Conservation (phyloP, 2,113 vertebrate species). For the Oryzias curvinotus region DNA sequence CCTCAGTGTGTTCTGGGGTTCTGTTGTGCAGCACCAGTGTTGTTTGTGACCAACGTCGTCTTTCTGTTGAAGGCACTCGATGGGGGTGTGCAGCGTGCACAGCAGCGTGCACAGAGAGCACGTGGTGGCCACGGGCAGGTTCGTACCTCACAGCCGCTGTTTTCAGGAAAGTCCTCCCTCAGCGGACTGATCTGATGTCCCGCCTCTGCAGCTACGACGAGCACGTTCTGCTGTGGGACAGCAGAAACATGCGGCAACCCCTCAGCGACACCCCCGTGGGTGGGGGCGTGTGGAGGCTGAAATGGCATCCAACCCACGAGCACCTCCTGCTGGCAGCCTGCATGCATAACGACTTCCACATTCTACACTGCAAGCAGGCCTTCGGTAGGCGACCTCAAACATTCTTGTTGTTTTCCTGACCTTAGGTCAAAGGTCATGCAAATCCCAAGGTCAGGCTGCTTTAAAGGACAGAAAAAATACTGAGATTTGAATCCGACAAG, state of each 20-base stretch:
- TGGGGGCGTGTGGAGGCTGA: slow-evolving; percentile 93
- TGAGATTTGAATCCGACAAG: no score
- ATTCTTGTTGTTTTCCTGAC: background rate
- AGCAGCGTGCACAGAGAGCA: slow-evolving; percentile 86
- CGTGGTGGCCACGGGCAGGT: slow-evolving; percentile 93
- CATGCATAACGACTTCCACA: slow-evolving; percentile 89
- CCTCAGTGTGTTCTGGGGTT: no score
- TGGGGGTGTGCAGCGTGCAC: slow-evolving; percentile 96
- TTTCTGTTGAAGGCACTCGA: slow-evolving; percentile 82
- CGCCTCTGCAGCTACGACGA: slow-evolving; percentile 85
- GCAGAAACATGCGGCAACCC: slow-evolving; percentile 83
- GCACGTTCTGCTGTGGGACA: slow-evolving; percentile 91
- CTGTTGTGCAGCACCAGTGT: no score
- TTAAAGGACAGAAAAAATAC: no score
- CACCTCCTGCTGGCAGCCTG: slow-evolving; percentile 90
- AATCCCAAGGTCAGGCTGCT: no score
- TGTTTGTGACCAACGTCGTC: background rate
- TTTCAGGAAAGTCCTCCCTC: background rate
- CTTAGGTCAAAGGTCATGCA: no score
- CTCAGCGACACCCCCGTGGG: slow-evolving; percentile 79
- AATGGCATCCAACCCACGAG: slow-evolving; percentile 86
- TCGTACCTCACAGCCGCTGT: slow-evolving; percentile 8
- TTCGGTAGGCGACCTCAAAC: slow-evolving; percentile 65
- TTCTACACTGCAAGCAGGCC: slow-evolving; percentile 82
- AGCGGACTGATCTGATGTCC: background rate